Conservation (phyloP, 1,140 invertebrate genomes). For the Drosophila bipectinata region DNA sequence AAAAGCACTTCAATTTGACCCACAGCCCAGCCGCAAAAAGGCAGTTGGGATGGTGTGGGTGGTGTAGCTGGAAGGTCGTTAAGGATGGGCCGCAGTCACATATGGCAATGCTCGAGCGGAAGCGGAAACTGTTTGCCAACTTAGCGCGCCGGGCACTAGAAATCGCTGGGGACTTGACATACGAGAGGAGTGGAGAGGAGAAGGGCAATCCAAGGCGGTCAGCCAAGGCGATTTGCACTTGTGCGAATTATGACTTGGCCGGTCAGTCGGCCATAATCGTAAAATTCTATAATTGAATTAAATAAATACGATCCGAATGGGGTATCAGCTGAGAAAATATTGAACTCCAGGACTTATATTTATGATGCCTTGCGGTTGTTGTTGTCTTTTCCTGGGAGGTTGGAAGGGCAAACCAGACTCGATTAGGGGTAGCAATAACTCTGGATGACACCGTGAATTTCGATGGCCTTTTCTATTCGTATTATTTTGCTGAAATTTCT, state of each 20-base stretch:
- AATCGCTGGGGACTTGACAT: slow-evolving; percentile 64
- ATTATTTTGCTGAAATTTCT: background rate
- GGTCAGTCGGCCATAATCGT: slow-evolving; percentile 64
- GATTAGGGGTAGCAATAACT: slow-evolving; percentile 10
- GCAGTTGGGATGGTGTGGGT: slow-evolving; percentile 1
- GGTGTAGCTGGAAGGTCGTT: slow-evolving; percentile 61
- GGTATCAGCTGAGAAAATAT: slow-evolving; percentile 77
- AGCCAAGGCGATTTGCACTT: slow-evolving; percentile 71
- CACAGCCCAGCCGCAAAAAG: slow-evolving; percentile 54
- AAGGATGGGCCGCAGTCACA: slow-evolving; percentile 52
- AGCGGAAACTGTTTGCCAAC: slow-evolving; percentile 79
- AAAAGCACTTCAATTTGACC: slow-evolving; percentile 82
- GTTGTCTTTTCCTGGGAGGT: slow-evolving; percentile 18
- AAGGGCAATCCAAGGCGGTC: background rate
- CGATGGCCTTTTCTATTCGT: background rate
- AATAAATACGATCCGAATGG: slow-evolving; percentile 65
- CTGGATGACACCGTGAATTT: background rate
- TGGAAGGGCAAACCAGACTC: background rate
- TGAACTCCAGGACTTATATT: slow-evolving; percentile 50
- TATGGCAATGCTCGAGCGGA: slow-evolving; percentile 64
- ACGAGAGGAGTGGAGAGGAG: background rate
- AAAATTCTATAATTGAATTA: slow-evolving; percentile 83
- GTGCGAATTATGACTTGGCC: slow-evolving; percentile 75
- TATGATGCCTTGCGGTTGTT: slow-evolving; percentile 57
- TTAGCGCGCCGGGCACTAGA: slow-evolving; percentile 51